phyloP scores from a whole-genome alignment of 1,140 invertebrate species.

The Drosophila bipectinata region DNA sequence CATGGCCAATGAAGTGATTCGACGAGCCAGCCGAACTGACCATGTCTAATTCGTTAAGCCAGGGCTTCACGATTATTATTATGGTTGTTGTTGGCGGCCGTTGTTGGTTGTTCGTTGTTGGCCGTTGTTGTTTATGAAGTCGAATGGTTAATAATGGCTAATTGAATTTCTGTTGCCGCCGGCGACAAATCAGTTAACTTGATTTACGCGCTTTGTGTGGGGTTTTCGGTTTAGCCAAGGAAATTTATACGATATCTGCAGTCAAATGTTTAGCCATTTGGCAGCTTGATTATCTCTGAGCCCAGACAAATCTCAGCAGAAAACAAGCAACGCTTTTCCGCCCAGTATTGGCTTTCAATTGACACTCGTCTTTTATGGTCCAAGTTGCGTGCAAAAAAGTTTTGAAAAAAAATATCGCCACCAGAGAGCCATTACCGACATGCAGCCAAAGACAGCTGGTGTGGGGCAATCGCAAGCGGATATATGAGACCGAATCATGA shows the following conservation, averaged over 20 bases:
- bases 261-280: constrained; percentile 23
- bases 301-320: constrained; percentile 9
- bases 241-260: constrained; percentile 38
- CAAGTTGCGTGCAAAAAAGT: constrained; percentile 40
- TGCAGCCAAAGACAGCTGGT: constrained; percentile 35
- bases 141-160: constrained; percentile 82
- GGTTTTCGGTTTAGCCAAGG: constrained; percentile 14
- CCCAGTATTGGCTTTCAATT: constrained; percentile 63
- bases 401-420: constrained; percentile 1
- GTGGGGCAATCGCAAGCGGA: constrained; percentile 25
- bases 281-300: constrained; percentile 19
- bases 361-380: constrained; percentile 53
- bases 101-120: constrained; percentile 27
- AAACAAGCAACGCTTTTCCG: constrained; percentile 16
- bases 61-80: constrained; percentile 66
- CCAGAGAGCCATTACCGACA: constrained; percentile 50
- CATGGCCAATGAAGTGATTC: constrained; percentile 79
- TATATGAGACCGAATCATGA: constrained; percentile 35
- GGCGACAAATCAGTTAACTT: constrained; percentile 80
- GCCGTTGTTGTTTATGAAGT: constrained; percentile 64
- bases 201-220: constrained; percentile 74
- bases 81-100: constrained; percentile 1
- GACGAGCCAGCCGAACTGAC: constrained; percentile 57
- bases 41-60: constrained; percentile 69
- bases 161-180: constrained; percentile 77